Percentiles rank a stretch among this genome's conserved stretches.
phyloP scores from a whole-genome alignment of 2,113 vertebrate genomes.

The Psophia crepitans region DNA sequence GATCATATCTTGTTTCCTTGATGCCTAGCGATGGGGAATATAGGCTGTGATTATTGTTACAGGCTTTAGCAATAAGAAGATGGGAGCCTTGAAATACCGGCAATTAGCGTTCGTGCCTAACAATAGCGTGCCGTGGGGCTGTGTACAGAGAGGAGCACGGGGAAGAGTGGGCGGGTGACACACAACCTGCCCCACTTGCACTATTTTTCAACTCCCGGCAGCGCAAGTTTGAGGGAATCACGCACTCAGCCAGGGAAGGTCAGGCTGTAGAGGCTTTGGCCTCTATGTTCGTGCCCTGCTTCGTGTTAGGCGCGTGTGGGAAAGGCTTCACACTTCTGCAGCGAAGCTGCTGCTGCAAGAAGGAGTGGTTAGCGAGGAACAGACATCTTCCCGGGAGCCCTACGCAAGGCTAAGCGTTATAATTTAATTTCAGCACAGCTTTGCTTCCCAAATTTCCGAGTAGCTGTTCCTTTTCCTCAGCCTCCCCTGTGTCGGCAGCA shows the following conservation, averaged over 20 bases:
- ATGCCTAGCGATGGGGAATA: conserved; percentile 56
- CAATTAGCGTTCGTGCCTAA: conserved; percentile 41
- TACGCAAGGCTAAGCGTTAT: neutral
- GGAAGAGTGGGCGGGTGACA: conserved; percentile 48
- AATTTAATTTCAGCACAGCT: neutral
- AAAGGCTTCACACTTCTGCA: neutral
- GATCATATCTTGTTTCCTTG: conserved; percentile 64
- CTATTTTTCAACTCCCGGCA: too few species aligned
- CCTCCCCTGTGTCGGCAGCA: neutral
- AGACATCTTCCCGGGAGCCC: neutral
- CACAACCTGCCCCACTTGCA: neutral
- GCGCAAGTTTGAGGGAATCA: neutral
- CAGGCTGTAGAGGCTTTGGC: rapidly evolving
- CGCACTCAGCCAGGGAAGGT: neutral
- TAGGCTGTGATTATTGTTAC: conserved; percentile 64
- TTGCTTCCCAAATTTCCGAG: neutral
- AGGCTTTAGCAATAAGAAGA: conserved; percentile 58
- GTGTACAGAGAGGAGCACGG: neutral
- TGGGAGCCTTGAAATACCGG: conserved; percentile 49
- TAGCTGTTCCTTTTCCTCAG: neutral
- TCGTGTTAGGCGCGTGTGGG: rapidly evolving
- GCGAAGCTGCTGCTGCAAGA: neutral
- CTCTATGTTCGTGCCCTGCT: rapidly evolving
- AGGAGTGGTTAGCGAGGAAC: neutral
- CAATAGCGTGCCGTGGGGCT: conserved; percentile 37